Evolutionary conservation across 2,797 vertebrate genomes (phyloP).

Genomic region (Yasuhikotakia modesta): DNA sequence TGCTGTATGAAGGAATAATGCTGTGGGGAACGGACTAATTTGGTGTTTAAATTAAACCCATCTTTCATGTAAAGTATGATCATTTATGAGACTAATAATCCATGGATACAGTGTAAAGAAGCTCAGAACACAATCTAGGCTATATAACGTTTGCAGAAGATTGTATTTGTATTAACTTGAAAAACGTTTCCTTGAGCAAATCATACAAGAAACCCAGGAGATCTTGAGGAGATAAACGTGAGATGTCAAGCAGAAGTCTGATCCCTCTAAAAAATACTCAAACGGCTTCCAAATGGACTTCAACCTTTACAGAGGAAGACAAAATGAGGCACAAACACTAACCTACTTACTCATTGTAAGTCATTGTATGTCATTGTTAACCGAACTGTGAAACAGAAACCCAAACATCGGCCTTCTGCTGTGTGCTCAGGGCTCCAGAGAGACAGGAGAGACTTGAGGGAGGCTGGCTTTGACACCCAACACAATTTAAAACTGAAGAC

Average conservation of each 20-base stretch:
- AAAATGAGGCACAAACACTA: slow-evolving; percentile 14
- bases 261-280: slow-evolving; percentile 5
- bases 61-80: slow-evolving; percentile 72
- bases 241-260: slow-evolving; percentile 26
- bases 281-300: slow-evolving; percentile 26
- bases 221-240: neutral
- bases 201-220: neutral
- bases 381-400: slow-evolving; percentile 21
- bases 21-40: slow-evolving; percentile 75
- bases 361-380: slow-evolving; percentile 2
- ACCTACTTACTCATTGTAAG: slow-evolving; percentile 18
- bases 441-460: slow-evolving; percentile 34
- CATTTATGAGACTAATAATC: slow-evolving; percentile 72
- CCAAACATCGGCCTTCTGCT: neutral
- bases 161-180: neutral
- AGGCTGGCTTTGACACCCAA: slow-evolving; percentile 21
- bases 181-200: slow-evolving; percentile 10
- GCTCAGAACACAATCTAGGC: slow-evolving; percentile 66
- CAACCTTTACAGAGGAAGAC: neutral
- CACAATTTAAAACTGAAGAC: slow-evolving; percentile 25
- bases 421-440: slow-evolving; percentile 12
- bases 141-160: slow-evolving; percentile 62
- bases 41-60: slow-evolving; percentile 78
- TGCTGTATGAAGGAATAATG: slow-evolving; percentile 73
- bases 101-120: slow-evolving; percentile 55